A percentile compares a stretch with the other conserved stretches of the same genome.
These are phyloP conservation scores for Microctenopoma stevenorrisi DNA, from an alignment of 2,797 vertebrate genomes.

Conservation along the genomic window DNA sequence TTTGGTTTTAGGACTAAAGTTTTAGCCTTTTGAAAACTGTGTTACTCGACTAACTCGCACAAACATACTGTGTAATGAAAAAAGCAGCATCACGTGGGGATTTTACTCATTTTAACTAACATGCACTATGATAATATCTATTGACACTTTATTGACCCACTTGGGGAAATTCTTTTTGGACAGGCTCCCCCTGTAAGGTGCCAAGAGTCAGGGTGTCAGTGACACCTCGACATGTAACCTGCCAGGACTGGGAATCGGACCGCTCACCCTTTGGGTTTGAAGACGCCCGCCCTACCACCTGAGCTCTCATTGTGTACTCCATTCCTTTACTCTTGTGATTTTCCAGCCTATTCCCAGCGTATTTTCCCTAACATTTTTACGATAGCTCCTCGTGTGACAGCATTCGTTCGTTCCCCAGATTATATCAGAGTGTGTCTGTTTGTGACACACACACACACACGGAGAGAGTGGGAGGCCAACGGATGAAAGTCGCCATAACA, in stretches of 20 bases:
- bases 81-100: not conserved
- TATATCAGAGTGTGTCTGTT: not conserved
- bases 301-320: too few species aligned
- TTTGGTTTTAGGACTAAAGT: not conserved
- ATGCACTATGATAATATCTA: too few species aligned
- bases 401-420: not conserved
- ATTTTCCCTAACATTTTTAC: too few species aligned
- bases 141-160: too few species aligned
- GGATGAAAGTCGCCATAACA: conserved; percentile 29
- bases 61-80: not conserved
- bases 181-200: too few species aligned
- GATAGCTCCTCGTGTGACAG: not conserved
- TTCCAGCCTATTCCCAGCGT: too few species aligned
- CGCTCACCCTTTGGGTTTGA: too few species aligned
- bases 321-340: not conserved
- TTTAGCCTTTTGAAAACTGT: not conserved
- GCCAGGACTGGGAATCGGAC: too few species aligned
- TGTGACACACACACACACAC: not conserved
- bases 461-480: not conserved
- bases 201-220: too few species aligned
- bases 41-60: not conserved
- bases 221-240: too few species aligned
- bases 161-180: too few species aligned
- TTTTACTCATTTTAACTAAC: not conserved
- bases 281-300: too few species aligned